Percentiles rank a stretch among this genome's conserved stretches.
Conservation (phyloP, 1,140 invertebrate genomes). For the Holotrichia oblita region DNA sequence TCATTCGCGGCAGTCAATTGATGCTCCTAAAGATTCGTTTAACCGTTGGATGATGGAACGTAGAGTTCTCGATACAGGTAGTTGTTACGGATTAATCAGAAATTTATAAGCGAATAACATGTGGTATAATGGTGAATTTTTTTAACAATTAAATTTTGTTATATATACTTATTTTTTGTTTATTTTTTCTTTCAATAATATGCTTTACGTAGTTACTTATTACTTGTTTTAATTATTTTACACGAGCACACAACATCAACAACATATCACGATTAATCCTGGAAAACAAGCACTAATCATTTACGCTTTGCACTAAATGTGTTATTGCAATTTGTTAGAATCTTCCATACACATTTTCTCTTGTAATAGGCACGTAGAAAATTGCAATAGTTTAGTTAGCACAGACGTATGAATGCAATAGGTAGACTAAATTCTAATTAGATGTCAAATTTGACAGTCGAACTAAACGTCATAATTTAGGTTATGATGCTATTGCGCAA, state of each 20-base stretch:
- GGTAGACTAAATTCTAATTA: no score
- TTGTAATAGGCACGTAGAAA: no score
- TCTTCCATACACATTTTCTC: no score
- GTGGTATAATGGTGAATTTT: not conserved
- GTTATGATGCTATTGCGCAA: not conserved
- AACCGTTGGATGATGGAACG: constrained; percentile 96
- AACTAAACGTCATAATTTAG: not conserved
- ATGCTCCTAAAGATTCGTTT: constrained; percentile 95
- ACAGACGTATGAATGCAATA: no score
- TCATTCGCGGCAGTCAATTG: constrained; percentile 92
- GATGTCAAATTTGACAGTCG: no score
- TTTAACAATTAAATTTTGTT: constrained; percentile 6
- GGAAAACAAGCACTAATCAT: no score
- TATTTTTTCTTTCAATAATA: not conserved
- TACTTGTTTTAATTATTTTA: not conserved
- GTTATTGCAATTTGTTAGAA: no score
- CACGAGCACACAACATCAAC: no score
- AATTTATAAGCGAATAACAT: not conserved
- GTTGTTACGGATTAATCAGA: not conserved
- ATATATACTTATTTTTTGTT: not conserved
- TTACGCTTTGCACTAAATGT: no score
- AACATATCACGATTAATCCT: no score
- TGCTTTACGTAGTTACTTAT: not conserved
- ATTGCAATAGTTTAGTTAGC: no score
- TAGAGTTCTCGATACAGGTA: constrained; percentile 84